A percentile compares a stretch with the other conserved stretches of the same genome.
Conservation (phyloP, 2,113 vertebrate species). For the Callaeas wilsoni region DNA sequence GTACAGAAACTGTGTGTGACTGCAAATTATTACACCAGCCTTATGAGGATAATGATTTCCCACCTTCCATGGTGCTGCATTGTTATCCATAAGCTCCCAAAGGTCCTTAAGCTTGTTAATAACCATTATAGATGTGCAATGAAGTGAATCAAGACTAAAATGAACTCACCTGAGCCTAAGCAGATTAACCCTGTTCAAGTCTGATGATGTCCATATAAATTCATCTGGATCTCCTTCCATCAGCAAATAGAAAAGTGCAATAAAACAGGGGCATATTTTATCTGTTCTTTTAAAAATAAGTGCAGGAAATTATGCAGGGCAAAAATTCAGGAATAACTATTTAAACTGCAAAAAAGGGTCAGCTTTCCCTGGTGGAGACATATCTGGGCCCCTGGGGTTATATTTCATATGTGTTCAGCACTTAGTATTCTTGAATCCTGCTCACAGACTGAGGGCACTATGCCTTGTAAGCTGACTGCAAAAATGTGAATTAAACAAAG, state of each 20-base stretch:
- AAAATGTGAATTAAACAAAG: background rate
- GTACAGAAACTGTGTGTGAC: constrained; percentile 80
- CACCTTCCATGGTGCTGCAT: constrained; percentile 76
- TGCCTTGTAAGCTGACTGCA: background rate
- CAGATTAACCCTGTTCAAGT: constrained; percentile 86
- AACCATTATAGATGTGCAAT: constrained; percentile 97
- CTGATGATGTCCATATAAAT: constrained; percentile 59
- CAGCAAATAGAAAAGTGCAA: constrained; percentile 48
- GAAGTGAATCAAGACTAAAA: constrained; percentile 92
- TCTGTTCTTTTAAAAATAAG: background rate
- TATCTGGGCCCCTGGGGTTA: background rate
- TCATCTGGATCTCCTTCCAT: constrained; percentile 32
- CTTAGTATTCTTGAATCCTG: background rate
- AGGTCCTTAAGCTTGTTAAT: constrained; percentile 98
- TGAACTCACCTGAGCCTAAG: constrained; percentile 98
- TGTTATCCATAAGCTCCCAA: constrained; percentile 92
- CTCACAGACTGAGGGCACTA: background rate
- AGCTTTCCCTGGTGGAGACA: background rate
- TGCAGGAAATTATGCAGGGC: background rate
- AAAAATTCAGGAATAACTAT: background rate
- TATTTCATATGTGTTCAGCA: background rate
- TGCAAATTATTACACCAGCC: constrained; percentile 82
- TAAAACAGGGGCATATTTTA: background rate
- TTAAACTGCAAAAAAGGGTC: background rate
- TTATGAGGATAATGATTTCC: constrained; percentile 96